These are phyloP conservation scores for Anabacerthia variegaticeps DNA, from an alignment of 2,797 vertebrate genomes.

Conservation along the genomic window DNA sequence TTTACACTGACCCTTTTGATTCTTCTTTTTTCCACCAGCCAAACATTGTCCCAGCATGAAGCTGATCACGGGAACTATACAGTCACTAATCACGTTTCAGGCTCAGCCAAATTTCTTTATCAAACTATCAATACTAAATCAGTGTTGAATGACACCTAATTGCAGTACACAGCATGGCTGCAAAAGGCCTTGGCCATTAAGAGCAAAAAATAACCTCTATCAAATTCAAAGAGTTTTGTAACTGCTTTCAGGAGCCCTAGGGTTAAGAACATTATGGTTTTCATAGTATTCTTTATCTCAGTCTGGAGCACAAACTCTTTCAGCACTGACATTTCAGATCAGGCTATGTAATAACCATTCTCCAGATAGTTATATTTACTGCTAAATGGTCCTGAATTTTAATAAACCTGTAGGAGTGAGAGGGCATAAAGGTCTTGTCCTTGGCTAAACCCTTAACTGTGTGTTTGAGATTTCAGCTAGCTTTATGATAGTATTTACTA, in stretches of 20 bases:
- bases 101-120: neutral
- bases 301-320: neutral
- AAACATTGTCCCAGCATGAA: neutral
- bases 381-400: constrained; percentile 29
- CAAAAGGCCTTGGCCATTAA: neutral
- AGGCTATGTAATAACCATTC: neutral
- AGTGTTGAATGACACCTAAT: constrained; percentile 14
- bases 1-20: neutral
- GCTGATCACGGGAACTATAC: neutral
- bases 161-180: neutral
- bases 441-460: neutral
- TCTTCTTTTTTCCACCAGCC: neutral
- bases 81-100: neutral
- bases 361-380: neutral
- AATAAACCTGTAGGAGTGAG: neutral
- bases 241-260: neutral
- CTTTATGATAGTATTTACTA: neutral
- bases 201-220: neutral
- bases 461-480: neutral
- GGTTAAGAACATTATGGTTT: neutral
- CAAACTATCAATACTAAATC: constrained; percentile 7
- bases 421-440: neutral
- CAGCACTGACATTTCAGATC: constrained; percentile 15
- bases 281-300: neutral
- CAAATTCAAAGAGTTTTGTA: neutral